Evolutionary conservation across 1,140 invertebrate species (phyloP).

Genomic region (Formica selysi): DNA sequence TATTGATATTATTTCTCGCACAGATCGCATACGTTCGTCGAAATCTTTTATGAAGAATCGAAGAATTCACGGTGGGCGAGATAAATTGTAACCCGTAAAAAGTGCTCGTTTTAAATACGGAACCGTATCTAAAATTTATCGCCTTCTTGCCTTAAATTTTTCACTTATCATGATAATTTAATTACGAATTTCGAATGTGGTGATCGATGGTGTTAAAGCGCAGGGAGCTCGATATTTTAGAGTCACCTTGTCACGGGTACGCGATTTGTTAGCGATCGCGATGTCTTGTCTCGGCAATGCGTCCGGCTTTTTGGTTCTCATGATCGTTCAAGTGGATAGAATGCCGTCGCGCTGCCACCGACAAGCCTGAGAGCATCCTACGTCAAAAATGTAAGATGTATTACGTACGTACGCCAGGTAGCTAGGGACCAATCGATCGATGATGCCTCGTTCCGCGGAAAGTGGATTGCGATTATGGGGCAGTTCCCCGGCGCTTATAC

Average conservation of each 20-base stretch:
- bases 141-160: not conserved
- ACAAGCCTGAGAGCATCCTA: slow-evolving; percentile 32
- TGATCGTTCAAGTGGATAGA: slow-evolving; percentile 58
- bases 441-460: slow-evolving; percentile 51
- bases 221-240: not conserved
- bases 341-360: slow-evolving; percentile 26
- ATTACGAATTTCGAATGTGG: not conserved
- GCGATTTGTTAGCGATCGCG: slow-evolving; percentile 18
- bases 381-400: slow-evolving; percentile 60
- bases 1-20: slow-evolving; percentile 32
- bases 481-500: slow-evolving; percentile 24
- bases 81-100: not conserved
- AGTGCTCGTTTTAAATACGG: not conserved
- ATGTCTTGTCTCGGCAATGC: slow-evolving; percentile 22
- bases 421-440: slow-evolving; percentile 58
- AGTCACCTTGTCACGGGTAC: not conserved
- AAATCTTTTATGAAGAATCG: slow-evolving; percentile 23
- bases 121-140: not conserved
- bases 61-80: not conserved
- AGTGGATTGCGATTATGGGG: slow-evolving; percentile 62
- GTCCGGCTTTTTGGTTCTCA: slow-evolving; percentile 37
- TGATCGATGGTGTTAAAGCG: not conserved
- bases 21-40: slow-evolving; percentile 11
- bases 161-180: not conserved
- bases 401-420: slow-evolving; percentile 44